Evolutionary conservation across 2,888 invertebrate species (phyloP).

Genomic region (Urechis unicinctus): DNA sequence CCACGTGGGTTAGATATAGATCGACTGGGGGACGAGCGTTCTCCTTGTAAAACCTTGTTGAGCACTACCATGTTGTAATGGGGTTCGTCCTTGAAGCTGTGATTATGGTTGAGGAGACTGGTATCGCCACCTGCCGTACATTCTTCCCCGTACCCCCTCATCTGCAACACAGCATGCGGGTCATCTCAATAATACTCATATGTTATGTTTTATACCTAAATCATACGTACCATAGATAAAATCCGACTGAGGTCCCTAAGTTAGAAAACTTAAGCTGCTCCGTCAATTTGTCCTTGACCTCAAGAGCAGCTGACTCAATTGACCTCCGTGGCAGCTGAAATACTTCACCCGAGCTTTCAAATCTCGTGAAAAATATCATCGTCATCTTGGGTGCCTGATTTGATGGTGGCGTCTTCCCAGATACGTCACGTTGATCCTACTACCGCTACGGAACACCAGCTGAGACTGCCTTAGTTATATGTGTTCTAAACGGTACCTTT

Average conservation of each 20-base stretch:
- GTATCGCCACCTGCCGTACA: slow-evolving; percentile 6
- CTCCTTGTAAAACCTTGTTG: slow-evolving; percentile 10
- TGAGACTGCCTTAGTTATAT: too few species aligned
- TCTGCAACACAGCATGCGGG: not conserved
- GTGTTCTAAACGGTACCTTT: too few species aligned
- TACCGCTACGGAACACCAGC: not conserved
- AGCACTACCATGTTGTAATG: slow-evolving; percentile 17
- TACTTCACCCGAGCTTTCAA: too few species aligned
- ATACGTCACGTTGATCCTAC: not conserved
- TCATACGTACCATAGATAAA: too few species aligned
- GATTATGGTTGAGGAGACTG: slow-evolving; percentile 9
- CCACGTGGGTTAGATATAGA: too few species aligned
- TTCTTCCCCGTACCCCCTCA: slow-evolving; percentile 6
- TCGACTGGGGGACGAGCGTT: slow-evolving; percentile 1
- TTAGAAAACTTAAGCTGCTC: too few species aligned
- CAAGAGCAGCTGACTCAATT: too few species aligned
- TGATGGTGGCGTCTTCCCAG: not conserved
- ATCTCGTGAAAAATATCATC: too few species aligned
- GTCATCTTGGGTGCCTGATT: not conserved
- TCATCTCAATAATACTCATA: not conserved
- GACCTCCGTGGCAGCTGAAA: too few species aligned
- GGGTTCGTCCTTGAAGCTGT: slow-evolving; percentile 10
- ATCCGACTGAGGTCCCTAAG: too few species aligned
- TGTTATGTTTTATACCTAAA: not conserved
- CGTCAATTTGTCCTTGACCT: too few species aligned